Evolutionary conservation across 2,888 invertebrate species (phyloP), one percentile per base, ranked within the genome.

Genomic region (Agrochola litura): DNA sequence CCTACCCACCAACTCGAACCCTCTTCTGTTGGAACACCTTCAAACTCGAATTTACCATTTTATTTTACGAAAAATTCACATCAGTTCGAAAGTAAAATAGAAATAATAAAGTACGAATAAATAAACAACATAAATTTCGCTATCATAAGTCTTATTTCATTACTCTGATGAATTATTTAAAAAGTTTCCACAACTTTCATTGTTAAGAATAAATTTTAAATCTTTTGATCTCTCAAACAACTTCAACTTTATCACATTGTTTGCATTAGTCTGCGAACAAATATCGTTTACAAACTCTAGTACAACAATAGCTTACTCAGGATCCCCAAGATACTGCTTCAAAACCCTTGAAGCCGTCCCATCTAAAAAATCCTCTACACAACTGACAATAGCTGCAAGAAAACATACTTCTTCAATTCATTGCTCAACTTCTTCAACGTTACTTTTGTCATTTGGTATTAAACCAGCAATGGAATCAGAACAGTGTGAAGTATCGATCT

Each of bases 231-330:
- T 86, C 63, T 76, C 65, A 81, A 81, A 69, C 76, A 83, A 81
- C 68, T 83, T 64, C 61, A 82, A 79, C 49, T 83, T 87, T 86
- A 84, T 77, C 84, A 84, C 80, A 77, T 86, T 82, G 79, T 86
- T 86, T 81, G 78, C 77, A 79, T 76, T 67, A 84, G 77, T 76
- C 75, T 78, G 74, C 63, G 73, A 86, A 78, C 82, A 84, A 88
- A 88, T 84, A 82, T 85, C 84, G 69, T 87, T 86, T 81, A 85
- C 81, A 77, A 83, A 88, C 74, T 88, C 79, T 80, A 81, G 67
- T 81, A 86, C 79, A 86, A 79, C 78, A 86, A 83, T 72, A 86
- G 87, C 87, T 88, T 88, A 87, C 85, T 88, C 88, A 86, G 88
- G 83, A 86, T 86, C 85, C 74, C 74, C 75, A 77, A 85, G 86